Evolutionary conservation across 1,140 invertebrate species (phyloP).

Genomic region (Megathymus violae): DNA sequence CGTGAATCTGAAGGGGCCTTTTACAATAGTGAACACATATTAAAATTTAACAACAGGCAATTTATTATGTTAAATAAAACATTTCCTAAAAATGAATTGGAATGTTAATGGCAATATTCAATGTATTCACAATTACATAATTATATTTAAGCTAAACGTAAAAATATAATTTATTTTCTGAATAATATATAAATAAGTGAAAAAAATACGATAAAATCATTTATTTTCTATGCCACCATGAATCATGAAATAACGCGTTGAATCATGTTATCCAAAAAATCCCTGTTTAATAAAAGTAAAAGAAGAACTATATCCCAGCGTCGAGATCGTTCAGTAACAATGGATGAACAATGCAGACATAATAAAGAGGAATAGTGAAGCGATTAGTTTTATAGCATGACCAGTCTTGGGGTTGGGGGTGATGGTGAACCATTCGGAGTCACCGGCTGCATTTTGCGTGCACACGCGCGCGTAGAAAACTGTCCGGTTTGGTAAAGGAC

Average conservation of each 20-base stretch:
- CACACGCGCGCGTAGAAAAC: slow-evolving; percentile 63
- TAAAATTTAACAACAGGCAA: slow-evolving; percentile 53
- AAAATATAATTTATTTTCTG: too few relatives aligned
- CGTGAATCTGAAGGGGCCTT: background rate
- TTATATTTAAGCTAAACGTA: too few relatives aligned
- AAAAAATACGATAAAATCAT: too few relatives aligned
- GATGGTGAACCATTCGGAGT: slow-evolving; percentile 64
- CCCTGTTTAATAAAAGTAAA: background rate
- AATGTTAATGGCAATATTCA: slow-evolving; percentile 41
- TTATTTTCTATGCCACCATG: too few relatives aligned
- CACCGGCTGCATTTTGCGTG: slow-evolving; percentile 63
- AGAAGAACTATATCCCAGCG: too few relatives aligned
- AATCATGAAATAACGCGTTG: too few relatives aligned
- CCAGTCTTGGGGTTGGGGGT: slow-evolving; percentile 45
- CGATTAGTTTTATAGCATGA: slow-evolving; percentile 42
- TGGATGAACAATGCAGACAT: slow-evolving; percentile 22
- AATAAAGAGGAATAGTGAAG: slow-evolving; percentile 46
- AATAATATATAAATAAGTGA: too few relatives aligned
- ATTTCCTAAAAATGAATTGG: slow-evolving; percentile 46
- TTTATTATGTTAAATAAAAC: slow-evolving; percentile 48
- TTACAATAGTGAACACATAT: slow-evolving; percentile 50
- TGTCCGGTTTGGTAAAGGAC: slow-evolving; percentile 57
- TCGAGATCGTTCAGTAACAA: slow-evolving; percentile 23
- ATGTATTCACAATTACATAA: too few relatives aligned
- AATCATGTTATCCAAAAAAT: background rate